Evolutionary conservation across 1,140 invertebrate genomes (phyloP), one percentile per base, ranked within the genome.

Genomic region (Parapsyche elsis): DNA sequence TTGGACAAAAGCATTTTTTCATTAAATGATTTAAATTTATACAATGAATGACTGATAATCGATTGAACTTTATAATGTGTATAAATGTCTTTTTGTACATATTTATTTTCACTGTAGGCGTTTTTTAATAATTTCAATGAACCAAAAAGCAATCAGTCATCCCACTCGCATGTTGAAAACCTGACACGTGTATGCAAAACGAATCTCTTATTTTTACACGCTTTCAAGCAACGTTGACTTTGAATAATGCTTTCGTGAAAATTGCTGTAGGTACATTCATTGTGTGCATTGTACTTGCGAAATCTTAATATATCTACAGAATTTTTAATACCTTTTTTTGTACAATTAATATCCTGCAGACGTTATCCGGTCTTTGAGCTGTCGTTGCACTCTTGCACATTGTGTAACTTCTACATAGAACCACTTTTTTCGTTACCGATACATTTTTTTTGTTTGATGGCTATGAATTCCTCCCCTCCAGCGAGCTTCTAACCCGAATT

Each of bases 101-200:
- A 10, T 30, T 71, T 71, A 14, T 71, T 71, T 71, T 71, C 10
- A 1, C 67, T 7, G 71, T 74, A 38, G 71, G 71, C 45, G 71
- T 74, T 74, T 38, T 23, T 19, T 74, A 4, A 49, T 45, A 45
- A 74, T 74, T 75, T 75, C 73, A 75, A 75, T 57, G 73, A n/a
- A 75, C 26, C 21, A 16, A 46, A 75, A 14, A 49, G 53, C 23
- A 30, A 75, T 75, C 73, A 57, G 19, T 75, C 73, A 75, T 75
- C 73, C 12, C 14, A 12, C 49, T 24, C 19, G 49, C 38, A 57
- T 46, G 73, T 57, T 75, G 73, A 75, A 75, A 75, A 26, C 46
- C n/a, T 75, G 73, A 75, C 73, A 57, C 73, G 49, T 75, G 49
- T 75, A 59, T 75, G 73, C 73, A 75, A 75, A 57, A 23, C 21